Evolutionary conservation across 1,140 invertebrate genomes (phyloP).

Genomic region (Heliconius himera): DNA sequence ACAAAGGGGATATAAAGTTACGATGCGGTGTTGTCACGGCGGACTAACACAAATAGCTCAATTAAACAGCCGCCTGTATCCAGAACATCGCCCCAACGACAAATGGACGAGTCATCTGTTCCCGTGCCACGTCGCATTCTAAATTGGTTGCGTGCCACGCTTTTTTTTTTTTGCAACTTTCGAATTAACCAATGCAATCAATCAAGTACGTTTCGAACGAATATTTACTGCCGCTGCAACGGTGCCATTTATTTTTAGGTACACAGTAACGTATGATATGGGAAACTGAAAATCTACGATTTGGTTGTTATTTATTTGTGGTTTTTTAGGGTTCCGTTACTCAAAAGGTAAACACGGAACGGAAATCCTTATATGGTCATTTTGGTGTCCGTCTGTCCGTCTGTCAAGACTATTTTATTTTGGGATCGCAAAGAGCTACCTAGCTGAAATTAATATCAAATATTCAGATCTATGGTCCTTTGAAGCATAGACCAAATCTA

Average conservation of each 20-base stretch:
- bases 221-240: slow-evolving; percentile 41
- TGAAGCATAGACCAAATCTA: too few species aligned
- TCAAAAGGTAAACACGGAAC: too few species aligned
- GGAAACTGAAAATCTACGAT: slow-evolving; percentile 23
- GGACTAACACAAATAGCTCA: slow-evolving; percentile 74
- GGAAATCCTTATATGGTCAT: too few species aligned
- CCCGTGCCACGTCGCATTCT: slow-evolving; percentile 63
- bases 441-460: too few species aligned
- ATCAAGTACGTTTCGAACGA: slow-evolving; percentile 50
- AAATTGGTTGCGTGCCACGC: slow-evolving; percentile 61
- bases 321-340: background rate
- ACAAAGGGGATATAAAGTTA: slow-evolving; percentile 51
- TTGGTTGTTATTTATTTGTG: slow-evolving; percentile 5
- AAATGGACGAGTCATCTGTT: slow-evolving; percentile 68
- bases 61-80: slow-evolving; percentile 64
- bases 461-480: too few species aligned
- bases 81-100: slow-evolving; percentile 57
- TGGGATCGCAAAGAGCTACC: too few species aligned
- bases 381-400: too few species aligned
- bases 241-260: slow-evolving; percentile 36
- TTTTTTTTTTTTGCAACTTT: slow-evolving; percentile 55
- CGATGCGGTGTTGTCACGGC: slow-evolving; percentile 55
- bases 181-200: slow-evolving; percentile 60
- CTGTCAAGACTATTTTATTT: too few species aligned
- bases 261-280: slow-evolving; percentile 33